phyloP scores from a whole-genome alignment of 2,888 invertebrate genomes.

The Alcis repandata region DNA sequence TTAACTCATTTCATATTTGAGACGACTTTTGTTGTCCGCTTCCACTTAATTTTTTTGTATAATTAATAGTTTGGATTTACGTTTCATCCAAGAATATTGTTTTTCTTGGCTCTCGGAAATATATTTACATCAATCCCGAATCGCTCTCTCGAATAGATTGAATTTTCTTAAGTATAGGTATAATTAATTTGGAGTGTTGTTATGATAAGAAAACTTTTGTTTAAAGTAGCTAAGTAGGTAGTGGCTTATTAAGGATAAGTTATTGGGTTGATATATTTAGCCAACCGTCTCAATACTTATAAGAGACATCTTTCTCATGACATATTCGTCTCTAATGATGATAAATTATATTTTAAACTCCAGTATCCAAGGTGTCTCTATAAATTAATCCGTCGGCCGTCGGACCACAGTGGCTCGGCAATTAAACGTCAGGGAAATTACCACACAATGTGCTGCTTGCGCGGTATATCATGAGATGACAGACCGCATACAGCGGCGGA shows the following conservation, averaged over 20 bases:
- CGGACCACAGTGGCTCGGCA: slow-evolving; percentile 78
- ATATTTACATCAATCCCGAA: slow-evolving; percentile 20
- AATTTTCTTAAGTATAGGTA: background rate
- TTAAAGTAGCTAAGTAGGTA: background rate
- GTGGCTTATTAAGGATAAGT: too few species aligned
- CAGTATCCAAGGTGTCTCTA: slow-evolving; percentile 77
- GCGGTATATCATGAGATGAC: slow-evolving; percentile 82
- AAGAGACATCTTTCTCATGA: slow-evolving; percentile 52
- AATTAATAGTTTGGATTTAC: slow-evolving; percentile 43
- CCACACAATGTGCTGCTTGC: slow-evolving; percentile 77
- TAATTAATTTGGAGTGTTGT: background rate
- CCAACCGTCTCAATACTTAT: slow-evolving; percentile 17
- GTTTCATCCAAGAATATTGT: slow-evolving; percentile 34
- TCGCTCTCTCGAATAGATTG: slow-evolving; percentile 7
- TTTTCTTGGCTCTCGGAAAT: slow-evolving; percentile 19
- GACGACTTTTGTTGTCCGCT: slow-evolving; percentile 73
- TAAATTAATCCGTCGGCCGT: slow-evolving; percentile 81
- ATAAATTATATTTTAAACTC: slow-evolving; percentile 76
- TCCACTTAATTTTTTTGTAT: slow-evolving; percentile 76
- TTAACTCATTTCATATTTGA: slow-evolving; percentile 84
- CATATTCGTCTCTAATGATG: slow-evolving; percentile 75
- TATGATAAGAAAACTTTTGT: background rate
- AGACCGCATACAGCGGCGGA: slow-evolving; percentile 57
- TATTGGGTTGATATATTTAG: too few species aligned
- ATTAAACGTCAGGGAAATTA: slow-evolving; percentile 82